Base-by-base conservation (phyloP, 1,140 invertebrate genomes). In the Drosophila eugracilis region DNA sequence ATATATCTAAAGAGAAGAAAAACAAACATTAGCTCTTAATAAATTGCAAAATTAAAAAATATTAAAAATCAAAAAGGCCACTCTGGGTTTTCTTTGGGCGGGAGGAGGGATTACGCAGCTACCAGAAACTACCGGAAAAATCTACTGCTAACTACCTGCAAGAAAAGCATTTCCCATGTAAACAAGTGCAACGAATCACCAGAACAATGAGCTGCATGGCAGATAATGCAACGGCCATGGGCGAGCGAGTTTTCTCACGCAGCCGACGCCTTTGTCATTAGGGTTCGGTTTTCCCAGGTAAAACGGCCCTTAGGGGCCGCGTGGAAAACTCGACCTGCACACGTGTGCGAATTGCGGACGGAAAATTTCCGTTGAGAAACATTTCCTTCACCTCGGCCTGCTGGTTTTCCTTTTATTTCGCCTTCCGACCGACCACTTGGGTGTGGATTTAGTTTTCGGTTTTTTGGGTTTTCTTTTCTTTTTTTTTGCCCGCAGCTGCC, bases 171-270 rank as follows among this genome's bases (percentile, higher is more conserved):
- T 88, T 88, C 83, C 75, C 83, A 88, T 83, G 83, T 72, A 88
- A 88, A 88, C 83, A 88, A 88, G 83, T 88, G 83, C 83, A 88
- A 70, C 78, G 75, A 84, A 63, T 75, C 59, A 52, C 78, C 45
- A 50, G 55, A 70, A 73, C 53, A 57, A 59, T 57, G 15, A 24
- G 48, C 39, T 59, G 67, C n/a, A n/a, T n/a, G n/a, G n/a, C n/a
- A n/a, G 53, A 60, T 69, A 71, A 86, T 74, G 77, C 69, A 73
- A 58, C 53, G 17, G 53, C 41, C 58, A 78, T 57, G 60, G 66
- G 26, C 76, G 57, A 67, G 70, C 60, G 74, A 81, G 63, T 88
- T 88, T 88, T 88, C 83, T 88, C 83, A 88, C 83, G 62, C 60
- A 66, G 37, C 63, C 26, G 60, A 30, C 22, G 54, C 44, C 42